Evolutionary conservation across 2,888 invertebrate genomes (phyloP), one percentile per base, ranked within the genome.

Genomic region (Spodoptera littoralis): DNA sequence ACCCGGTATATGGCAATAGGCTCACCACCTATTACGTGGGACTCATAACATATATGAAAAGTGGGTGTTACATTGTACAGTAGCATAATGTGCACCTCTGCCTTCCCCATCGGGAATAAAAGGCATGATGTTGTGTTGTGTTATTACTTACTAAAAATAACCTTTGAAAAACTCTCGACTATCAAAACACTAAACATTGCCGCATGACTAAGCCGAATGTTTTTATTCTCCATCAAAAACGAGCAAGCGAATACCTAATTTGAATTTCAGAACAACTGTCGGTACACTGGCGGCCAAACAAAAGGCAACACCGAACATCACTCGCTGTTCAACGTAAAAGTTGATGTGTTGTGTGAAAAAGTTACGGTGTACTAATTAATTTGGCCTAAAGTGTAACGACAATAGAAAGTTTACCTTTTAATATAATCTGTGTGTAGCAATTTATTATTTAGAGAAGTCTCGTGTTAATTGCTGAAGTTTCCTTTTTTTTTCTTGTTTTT

Each of bases 201-300:
- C 41, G 36, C 45, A 27, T 43, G 24, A 68, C 53, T 60, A 30
- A 12, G 1, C 54, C 44, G 24, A 9, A 54, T 54, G 36, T 46
- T 22, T 22, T 12, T 9, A 12, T n/a, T 9, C 9, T 8, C 2
- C 42, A 50, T 53, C 60, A 53, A 65, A 50, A 65, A 27, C 5
- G 3, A 12, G n/a, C 12, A 61, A 53, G 53, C 42, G 12, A 62
- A 67, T 67, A 67, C 9, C 36, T 36, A 62, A 62, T 72, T 71
- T 30, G 30, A 46, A 22, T 65, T 72, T 49, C 53, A 62, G 46
- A 66, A 50, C 49, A 50, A 56, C 62, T 71, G 45, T 60, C 42
- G 9, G 47, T 67, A 71, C 47, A 72, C 50, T 60, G 47, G 42
- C 50, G 11, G 43, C 11, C 41, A 71, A 67, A 71, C 68, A 71